Evolutionary conservation across 2,888 invertebrate genomes (phyloP).

Genomic region (Microplitis manilae): DNA sequence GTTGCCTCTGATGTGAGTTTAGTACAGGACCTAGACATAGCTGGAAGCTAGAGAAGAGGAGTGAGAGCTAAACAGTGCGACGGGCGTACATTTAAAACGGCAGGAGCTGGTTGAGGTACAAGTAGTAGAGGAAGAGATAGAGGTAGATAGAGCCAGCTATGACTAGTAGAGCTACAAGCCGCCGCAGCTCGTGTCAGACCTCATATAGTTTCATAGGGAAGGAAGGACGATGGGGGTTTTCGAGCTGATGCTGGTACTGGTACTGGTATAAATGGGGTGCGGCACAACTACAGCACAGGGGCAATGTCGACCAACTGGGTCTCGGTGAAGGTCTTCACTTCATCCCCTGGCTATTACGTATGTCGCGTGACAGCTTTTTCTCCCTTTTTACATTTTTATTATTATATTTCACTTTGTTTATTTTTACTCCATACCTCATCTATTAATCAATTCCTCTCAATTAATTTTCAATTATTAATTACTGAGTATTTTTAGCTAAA

Average conservation of each 20-base stretch:
- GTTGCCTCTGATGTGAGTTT: neutral
- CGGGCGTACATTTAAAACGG: constrained; percentile 10
- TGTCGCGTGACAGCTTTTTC: constrained; percentile 47
- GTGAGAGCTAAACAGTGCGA: neutral
- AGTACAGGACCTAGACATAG: constrained; percentile 7
- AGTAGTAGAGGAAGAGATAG: constrained; percentile 1
- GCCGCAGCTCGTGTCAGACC: constrained; percentile 40
- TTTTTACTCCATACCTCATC: neutral
- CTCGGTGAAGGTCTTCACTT: constrained; percentile 68
- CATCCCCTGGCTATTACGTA: constrained; percentile 34
- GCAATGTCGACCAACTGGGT: constrained; percentile 70
- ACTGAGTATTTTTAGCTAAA: too few relatives aligned
- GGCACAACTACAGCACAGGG: constrained; percentile 58
- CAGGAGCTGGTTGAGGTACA: constrained; percentile 30
- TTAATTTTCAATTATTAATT: too few relatives aligned
- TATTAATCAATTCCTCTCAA: too few relatives aligned
- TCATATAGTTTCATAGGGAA: constrained; percentile 27
- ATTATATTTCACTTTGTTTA: constrained; percentile 3
- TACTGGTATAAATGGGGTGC: constrained; percentile 42
- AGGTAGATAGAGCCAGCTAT: constrained; percentile 3
- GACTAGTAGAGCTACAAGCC: constrained; percentile 24
- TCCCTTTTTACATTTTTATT: constrained; percentile 33
- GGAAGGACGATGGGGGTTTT: constrained; percentile 9
- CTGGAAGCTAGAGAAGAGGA: constrained; percentile 8
- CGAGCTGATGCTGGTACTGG: constrained; percentile 28